Evolutionary conservation across 2,888 invertebrate genomes (phyloP).

Genomic region (Smittia sp.): DNA sequence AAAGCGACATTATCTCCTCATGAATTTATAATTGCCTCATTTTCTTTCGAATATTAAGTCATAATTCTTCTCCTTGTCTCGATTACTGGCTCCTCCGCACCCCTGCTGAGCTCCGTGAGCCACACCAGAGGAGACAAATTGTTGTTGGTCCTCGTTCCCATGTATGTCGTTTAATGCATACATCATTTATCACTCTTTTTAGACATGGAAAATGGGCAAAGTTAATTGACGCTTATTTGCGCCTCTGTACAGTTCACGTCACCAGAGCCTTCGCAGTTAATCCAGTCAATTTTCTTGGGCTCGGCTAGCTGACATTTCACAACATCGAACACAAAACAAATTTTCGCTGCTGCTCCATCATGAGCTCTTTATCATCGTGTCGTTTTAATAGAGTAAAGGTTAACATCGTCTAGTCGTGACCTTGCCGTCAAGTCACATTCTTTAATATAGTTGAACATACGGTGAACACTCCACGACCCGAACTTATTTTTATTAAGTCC

Average conservation of each 20-base stretch:
- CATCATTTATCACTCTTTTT: conserved; percentile 4
- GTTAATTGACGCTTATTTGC: conserved; percentile 7
- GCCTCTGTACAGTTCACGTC: background rate
- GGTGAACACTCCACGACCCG: too few relatives aligned
- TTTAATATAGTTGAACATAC: too few relatives aligned
- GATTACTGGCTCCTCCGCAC: background rate
- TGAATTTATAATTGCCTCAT: conserved; percentile 2
- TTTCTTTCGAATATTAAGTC: conserved; percentile 4
- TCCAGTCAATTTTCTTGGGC: too few relatives aligned
- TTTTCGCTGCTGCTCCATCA: too few relatives aligned
- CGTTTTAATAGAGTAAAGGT: too few relatives aligned
- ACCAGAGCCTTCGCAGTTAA: too few relatives aligned
- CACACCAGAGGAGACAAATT: background rate
- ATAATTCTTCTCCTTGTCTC: background rate
- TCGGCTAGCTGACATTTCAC: too few relatives aligned
- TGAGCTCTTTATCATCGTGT: too few relatives aligned
- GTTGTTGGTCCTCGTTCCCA: background rate
- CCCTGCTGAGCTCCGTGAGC: background rate
- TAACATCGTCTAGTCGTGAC: too few relatives aligned
- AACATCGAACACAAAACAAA: too few relatives aligned
- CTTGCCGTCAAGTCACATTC: too few relatives aligned
- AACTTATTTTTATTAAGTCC: too few relatives aligned
- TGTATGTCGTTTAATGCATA: background rate
- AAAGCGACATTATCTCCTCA: background rate
- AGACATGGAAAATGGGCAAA: background rate